These are phyloP conservation scores for Megalops cyprinoides DNA, from an alignment of 2,797 vertebrate genomes.

Conservation along the genomic window DNA sequence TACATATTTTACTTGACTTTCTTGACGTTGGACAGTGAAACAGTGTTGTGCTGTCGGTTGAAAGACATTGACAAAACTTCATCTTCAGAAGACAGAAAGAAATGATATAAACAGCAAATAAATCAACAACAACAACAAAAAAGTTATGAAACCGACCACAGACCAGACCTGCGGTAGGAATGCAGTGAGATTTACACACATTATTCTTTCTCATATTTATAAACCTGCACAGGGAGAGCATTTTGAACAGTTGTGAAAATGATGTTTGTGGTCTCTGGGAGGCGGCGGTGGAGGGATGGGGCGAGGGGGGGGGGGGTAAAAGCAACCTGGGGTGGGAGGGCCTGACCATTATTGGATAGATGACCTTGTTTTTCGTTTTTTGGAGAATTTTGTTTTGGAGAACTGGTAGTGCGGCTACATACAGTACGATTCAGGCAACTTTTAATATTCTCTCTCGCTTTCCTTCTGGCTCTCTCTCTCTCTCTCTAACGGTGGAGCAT, in stretches of 20 bases:
- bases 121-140: conserved; percentile 56
- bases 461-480: conserved; percentile 8
- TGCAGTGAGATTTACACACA: conserved; percentile 78
- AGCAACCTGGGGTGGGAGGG: conserved; percentile 30
- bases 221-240: conserved; percentile 78
- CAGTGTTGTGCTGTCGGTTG: conserved; percentile 84
- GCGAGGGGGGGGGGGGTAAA: conserved; percentile 12
- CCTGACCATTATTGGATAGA: neutral
- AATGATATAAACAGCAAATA: conserved; percentile 79
- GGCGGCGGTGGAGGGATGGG: conserved; percentile 52
- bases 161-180: conserved; percentile 76
- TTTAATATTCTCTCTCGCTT: conserved; percentile 41
- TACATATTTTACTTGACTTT: conserved; percentile 78
- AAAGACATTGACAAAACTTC: conserved; percentile 81
- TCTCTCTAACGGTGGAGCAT: conserved; percentile 52
- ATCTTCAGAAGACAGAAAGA: conserved; percentile 84
- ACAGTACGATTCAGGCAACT: conserved; percentile 88
- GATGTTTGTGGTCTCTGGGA: conserved; percentile 75
- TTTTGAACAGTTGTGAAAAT: conserved; percentile 86
- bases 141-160: conserved; percentile 75
- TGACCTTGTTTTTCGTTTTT: conserved; percentile 12
- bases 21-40: conserved; percentile 81
- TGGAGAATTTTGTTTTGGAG: conserved; percentile 77
- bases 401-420: conserved; percentile 88
- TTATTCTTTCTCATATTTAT: conserved; percentile 66